Conservation (phyloP, 2,113 vertebrate genomes). For the Henicopernis longicauda region DNA sequence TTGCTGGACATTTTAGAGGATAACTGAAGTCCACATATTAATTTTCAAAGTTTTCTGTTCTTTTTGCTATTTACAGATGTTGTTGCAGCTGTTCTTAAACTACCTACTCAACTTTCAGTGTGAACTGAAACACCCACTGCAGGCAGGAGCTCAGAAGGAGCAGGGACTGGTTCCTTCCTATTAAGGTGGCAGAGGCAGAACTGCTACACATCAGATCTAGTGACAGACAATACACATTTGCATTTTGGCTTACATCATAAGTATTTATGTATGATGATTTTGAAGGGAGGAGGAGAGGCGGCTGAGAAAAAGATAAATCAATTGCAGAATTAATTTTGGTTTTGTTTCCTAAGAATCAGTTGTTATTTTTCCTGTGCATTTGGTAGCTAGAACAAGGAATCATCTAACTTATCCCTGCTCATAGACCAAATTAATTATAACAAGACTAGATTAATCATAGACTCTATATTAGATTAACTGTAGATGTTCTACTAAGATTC, state of each 20-base stretch:
- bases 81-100: neutral
- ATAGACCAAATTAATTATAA: neutral
- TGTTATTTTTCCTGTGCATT: neutral
- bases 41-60: neutral
- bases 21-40: neutral
- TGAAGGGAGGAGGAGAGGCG: neutral
- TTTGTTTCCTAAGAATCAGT: neutral
- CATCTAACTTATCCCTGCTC: neutral
- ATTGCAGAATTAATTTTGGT: neutral
- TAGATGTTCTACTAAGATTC: neutral
- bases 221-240: neutral
- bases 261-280: neutral
- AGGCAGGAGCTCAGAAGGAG: neutral
- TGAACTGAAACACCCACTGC: accelerated
- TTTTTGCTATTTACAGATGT: neutral
- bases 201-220: neutral
- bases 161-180: neutral
- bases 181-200: neutral
- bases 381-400: neutral
- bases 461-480: neutral
- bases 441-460: neutral
- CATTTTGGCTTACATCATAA: neutral
- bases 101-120: neutral
- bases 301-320: neutral
- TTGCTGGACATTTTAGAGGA: neutral